A percentile compares a stretch with the other conserved stretches of the same genome.
These are phyloP conservation scores for Aphidoletes aphidimyza DNA, from an alignment of 2,888 invertebrate genomes.

Conservation along the genomic window DNA sequence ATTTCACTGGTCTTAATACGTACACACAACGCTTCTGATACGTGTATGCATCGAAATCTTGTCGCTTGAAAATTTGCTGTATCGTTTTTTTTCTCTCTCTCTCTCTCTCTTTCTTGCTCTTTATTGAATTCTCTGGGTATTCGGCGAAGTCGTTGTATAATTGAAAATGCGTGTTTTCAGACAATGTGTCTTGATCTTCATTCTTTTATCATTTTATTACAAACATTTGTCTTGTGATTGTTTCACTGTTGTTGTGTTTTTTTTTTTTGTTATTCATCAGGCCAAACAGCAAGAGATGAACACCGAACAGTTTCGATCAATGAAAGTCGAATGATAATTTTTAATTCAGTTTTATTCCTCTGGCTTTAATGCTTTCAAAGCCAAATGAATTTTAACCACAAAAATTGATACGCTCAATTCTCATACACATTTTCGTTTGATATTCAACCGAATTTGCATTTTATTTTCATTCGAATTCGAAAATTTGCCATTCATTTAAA, in stretches of 20 bases:
- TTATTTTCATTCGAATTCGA: not conserved
- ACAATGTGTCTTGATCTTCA: constrained; percentile 39
- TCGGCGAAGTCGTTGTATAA: constrained; percentile 48
- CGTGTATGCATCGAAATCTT: constrained; percentile 1
- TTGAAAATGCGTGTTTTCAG: constrained; percentile 52
- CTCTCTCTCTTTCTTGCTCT: not conserved
- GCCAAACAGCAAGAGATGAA: not conserved
- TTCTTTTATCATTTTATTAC: constrained; percentile 38
- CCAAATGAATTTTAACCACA: not conserved
- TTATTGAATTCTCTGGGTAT: constrained; percentile 33
- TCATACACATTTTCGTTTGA: not conserved
- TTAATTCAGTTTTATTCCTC: too few relatives aligned
- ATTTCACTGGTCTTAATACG: too few relatives aligned
- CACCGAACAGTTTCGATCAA: not conserved
- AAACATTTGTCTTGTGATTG: constrained; percentile 41
- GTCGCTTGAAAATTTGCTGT: not conserved
- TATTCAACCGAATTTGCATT: constrained; percentile 7
- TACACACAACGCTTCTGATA: constrained; percentile 14
- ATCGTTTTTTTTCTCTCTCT: not conserved
- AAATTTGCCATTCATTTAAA: not conserved
- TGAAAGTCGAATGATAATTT: not conserved
- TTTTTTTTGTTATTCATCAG: not conserved
- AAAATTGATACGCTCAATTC: constrained; percentile 27
- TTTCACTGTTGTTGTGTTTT: not conserved
- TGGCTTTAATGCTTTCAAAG: not conserved